Base-by-base conservation (phyloP, 2,113 vertebrate species). In the Bos taurus region DNA sequence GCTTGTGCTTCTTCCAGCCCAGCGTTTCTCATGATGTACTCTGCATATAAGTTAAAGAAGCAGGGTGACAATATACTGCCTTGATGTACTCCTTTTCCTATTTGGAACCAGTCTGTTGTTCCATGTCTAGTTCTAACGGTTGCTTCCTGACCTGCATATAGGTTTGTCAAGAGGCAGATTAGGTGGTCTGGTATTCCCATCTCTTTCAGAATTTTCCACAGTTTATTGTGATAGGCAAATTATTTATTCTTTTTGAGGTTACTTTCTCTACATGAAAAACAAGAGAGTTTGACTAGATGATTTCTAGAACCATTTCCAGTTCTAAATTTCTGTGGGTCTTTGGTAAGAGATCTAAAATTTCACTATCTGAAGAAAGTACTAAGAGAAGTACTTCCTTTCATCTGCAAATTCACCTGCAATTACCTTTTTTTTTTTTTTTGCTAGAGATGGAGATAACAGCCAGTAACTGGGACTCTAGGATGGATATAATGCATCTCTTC, bases 301-400 rank as follows among this genome's bases (percentile, higher is more conserved):
- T 90, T 87, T 97, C 43, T 81, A 94, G 84, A 80, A 88, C 90
- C 25, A 92, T 67, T 78, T 60, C n/a, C 40, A 88, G 30, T 85
- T 96, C 54, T 86, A 81, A 59, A 93, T 93, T 92, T 82, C 48
- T 88, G 3, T 85, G 93, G 86, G 2, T 91, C 57, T 90, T 93
- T 77, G 54, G 28, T 77, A 77, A 91, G 1, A 19, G 21, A 59
- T 15, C 17, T 94, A 78, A 90, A 94, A 91, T 86, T 81, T 36
- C 48, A 67, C 82, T 74, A 54, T 52, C 33, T 93, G 54, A 85
- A 91, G 77, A 82, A 4, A 10, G 16, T 13, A 52, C 80, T 46
- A 78, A 48, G 36, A 64, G 43, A 86, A 93, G 14, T 28, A 48
- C 9, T 87, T 96, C 13, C 30, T 91, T 92, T 54, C 28, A 56